Conservation (phyloP, 2,888 invertebrate genomes). For the Pterobdella sp. region DNA sequence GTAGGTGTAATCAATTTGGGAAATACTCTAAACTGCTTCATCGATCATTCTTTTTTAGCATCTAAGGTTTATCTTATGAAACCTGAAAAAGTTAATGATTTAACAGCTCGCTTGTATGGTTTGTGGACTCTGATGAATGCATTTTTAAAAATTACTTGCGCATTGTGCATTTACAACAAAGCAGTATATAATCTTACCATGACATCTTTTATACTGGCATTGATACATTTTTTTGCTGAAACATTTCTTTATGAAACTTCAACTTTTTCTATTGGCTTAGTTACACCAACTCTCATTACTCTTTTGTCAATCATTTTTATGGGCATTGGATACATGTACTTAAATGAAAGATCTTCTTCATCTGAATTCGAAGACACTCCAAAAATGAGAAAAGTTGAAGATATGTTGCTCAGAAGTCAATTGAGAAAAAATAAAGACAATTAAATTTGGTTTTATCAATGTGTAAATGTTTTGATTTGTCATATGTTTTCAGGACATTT, state of each 20-base stretch:
- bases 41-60: conserved; percentile 39
- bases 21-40: conserved; percentile 44
- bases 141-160: conserved; percentile 41
- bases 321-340: conserved; percentile 27
- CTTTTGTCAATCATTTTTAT: conserved; percentile 36
- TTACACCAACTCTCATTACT: conserved; percentile 41
- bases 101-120: conserved; percentile 42
- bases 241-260: conserved; percentile 41
- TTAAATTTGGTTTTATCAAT: no score
- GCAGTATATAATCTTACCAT: conserved; percentile 41
- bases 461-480: no score
- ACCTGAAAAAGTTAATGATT: conserved; percentile 38
- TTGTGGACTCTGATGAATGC: conserved; percentile 42
- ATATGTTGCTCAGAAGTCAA: conserved; percentile 20
- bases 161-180: conserved; percentile 43
- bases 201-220: conserved; percentile 41
- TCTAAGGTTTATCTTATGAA: conserved; percentile 41
- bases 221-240: conserved; percentile 41
- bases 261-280: conserved; percentile 38
- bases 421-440: conserved; percentile 8
- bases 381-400: conserved; percentile 22
- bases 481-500: no score
- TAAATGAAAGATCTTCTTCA: conserved; percentile 2
- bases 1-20: conserved; percentile 44
- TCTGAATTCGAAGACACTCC: conserved; percentile 19